Evolutionary conservation across 1,140 invertebrate species (phyloP).

Genomic region (Eriosoma lanigerum): DNA sequence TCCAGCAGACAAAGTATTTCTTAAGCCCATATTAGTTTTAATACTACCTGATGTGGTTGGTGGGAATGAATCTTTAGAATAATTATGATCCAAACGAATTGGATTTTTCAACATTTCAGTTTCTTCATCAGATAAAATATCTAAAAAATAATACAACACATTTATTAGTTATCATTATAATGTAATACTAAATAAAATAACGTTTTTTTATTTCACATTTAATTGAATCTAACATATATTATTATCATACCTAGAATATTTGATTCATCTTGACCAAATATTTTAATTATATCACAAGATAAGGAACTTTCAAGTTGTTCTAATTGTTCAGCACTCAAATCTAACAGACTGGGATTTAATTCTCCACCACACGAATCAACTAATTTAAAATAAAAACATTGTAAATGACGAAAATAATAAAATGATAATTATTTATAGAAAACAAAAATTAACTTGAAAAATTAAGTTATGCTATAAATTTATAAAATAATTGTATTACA

Average conservation of each 20-base stretch:
- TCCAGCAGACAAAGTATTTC: neutral
- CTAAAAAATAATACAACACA: neutral
- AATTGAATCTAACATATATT: constrained; percentile 9
- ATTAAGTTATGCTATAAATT: neutral
- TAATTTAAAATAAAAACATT: neutral
- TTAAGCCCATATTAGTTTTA: neutral
- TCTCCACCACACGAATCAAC: neutral
- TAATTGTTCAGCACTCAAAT: neutral
- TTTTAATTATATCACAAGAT: neutral
- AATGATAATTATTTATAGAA: neutral
- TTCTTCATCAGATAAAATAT: constrained; percentile 13
- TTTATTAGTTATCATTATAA: neutral
- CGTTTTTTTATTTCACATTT: neutral
- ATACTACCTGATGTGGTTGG: neutral
- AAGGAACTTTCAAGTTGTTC: neutral
- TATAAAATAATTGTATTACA: too few relatives aligned
- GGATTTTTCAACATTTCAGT: neutral
- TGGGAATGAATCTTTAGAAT: constrained; percentile 25
- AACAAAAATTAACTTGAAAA: neutral
- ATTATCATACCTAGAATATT: neutral
- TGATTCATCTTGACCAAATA: neutral
- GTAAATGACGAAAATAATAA: neutral
- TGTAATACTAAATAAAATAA: neutral
- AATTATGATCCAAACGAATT: constrained; percentile 42
- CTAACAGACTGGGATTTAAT: neutral